A percentile compares a stretch with the other conserved stretches of the same genome.
Conservation (phyloP, 1,140 invertebrate species). For the Tribolium castaneum region DNA sequence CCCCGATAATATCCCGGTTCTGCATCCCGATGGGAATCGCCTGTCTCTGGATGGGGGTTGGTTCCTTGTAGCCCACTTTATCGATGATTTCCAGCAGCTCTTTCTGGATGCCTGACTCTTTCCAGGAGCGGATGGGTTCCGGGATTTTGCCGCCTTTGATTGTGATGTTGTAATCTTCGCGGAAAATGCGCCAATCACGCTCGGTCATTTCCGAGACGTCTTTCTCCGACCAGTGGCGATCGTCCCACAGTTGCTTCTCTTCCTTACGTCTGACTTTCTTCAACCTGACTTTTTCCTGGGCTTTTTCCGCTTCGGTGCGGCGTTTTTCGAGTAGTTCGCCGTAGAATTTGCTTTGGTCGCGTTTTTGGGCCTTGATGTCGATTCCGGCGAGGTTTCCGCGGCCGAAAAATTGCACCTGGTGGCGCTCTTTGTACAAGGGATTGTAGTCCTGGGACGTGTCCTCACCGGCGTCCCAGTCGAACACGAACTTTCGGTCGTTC, state of each 20-base stretch:
- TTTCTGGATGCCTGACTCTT: slow-evolving; percentile 90
- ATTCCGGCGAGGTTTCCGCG: slow-evolving; percentile 98
- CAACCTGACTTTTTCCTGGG: slow-evolving; percentile 94
- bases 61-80: slow-evolving; percentile 96
- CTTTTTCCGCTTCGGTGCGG: slow-evolving; percentile 96
- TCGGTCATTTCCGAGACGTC: slow-evolving; percentile 96
- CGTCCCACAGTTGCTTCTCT: slow-evolving; percentile 99
- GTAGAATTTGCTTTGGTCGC: slow-evolving; percentile 98
- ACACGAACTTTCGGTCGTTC: slow-evolving; percentile 99
- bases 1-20: slow-evolving; percentile 99
- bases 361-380: slow-evolving; percentile 96
- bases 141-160: slow-evolving; percentile 98
- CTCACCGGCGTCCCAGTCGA: slow-evolving; percentile 99
- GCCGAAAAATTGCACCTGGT: slow-evolving; percentile 98
- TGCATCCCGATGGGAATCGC: slow-evolving; percentile 99
- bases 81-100: slow-evolving; percentile 96
- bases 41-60: slow-evolving; percentile 98
- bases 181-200: slow-evolving; percentile 99
- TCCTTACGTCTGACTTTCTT: slow-evolving; percentile 96
- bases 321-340: slow-evolving; percentile 95
- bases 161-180: slow-evolving; percentile 99
- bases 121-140: slow-evolving; percentile 95
- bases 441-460: slow-evolving; percentile 99
- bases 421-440: slow-evolving; percentile 94
- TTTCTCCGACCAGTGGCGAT: slow-evolving; percentile 99